Evolutionary conservation across 2,888 invertebrate genomes (phyloP), one percentile per base, ranked within the genome.

Genomic region (Drosophila melanosoma): DNA sequence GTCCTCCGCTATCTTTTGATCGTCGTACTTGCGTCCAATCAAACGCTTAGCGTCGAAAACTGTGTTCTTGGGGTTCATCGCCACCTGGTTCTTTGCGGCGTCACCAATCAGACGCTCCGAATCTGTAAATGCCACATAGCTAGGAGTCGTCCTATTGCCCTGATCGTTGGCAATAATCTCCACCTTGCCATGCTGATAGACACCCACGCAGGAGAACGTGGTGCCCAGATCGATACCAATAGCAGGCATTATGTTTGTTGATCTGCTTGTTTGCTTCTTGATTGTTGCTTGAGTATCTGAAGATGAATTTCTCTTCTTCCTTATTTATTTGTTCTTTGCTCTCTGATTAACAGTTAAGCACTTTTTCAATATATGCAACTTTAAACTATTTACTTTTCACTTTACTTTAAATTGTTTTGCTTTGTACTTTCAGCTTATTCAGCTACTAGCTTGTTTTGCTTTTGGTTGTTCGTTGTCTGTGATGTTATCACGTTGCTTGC

Each of bases 31-130:
- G 89, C 98, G 96, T 64, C 98, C 98, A 94, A 99, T 98, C 91
- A 99, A 94, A 93, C 98, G 96, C 94, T 99, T 96, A 85, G 98
- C 98, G 95, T 99, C 99, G 93, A 97, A 97, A 91, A 97, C 97
- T 85, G 97, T 97, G 95, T 97, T 97, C 93, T 96, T 96, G 81
- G 97, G 97, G 94, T 97, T 97, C 97, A 97, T 97, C 89, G 97
- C 96, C 82, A 96, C 96, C 93, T 97, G 97, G 94, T 96, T 96
- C 93, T 96, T 97, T 81, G 97, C 97, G 69, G 96, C 96, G 93
- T 97, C 97, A 82, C 96, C 91, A 70, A 91, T 91, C 26, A 91
- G 95, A 91, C 96, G 95, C 93, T 97, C 96, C 4, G 96, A 96
- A 93, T 97, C 97, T 64, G 96, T 97, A 94, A 97, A 97, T 77